Conservation (phyloP, 2,797 vertebrate genomes). For the Meriones psammophilus region DNA sequence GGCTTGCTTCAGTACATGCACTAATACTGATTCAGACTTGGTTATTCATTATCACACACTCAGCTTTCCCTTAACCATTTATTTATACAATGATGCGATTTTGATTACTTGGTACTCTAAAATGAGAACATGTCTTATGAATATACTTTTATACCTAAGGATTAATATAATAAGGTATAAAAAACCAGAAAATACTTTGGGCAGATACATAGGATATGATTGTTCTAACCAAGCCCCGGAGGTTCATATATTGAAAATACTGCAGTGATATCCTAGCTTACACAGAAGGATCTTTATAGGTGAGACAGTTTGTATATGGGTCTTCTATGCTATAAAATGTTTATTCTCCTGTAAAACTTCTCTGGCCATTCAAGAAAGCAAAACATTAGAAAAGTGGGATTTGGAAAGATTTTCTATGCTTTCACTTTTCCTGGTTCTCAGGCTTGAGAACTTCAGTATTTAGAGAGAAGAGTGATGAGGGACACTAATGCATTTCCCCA, state of each 20-base stretch:
- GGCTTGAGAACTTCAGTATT: conserved; percentile 79
- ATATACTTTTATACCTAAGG: neutral
- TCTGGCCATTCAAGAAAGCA: neutral
- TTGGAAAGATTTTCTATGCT: neutral
- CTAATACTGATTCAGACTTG: neutral
- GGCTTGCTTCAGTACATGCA: neutral
- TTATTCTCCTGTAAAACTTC: conserved; percentile 18
- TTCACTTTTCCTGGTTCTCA: neutral
- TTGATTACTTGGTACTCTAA: neutral
- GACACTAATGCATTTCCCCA: conserved; percentile 12
- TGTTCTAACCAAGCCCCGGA: neutral
- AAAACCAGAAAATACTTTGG: neutral
- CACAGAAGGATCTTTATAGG: neutral
- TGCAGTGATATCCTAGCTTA: neutral
- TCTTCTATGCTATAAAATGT: conserved; percentile 32
- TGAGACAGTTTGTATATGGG: neutral
- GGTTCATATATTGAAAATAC: conserved; percentile 30
- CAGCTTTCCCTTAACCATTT: neutral
- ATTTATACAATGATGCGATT: neutral
- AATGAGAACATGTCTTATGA: conserved; percentile 19
- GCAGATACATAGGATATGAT: neutral
- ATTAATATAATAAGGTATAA: neutral
- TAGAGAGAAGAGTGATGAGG: conserved; percentile 74
- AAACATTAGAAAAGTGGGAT: neutral
- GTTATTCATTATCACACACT: neutral